These are phyloP conservation scores for Salticus scenicus DNA, from an alignment of 2,888 invertebrate genomes.

Conservation along the genomic window DNA sequence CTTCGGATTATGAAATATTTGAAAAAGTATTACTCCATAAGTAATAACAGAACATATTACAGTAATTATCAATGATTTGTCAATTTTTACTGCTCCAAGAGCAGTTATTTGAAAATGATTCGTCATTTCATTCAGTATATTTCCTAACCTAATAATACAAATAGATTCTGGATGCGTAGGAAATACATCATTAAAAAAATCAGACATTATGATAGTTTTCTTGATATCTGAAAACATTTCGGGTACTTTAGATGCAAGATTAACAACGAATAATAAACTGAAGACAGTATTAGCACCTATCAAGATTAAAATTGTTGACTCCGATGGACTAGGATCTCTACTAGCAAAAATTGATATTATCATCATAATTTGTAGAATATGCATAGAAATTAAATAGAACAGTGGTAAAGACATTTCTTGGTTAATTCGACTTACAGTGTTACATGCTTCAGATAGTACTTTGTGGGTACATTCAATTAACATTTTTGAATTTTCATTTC, in stretches of 20 bases:
- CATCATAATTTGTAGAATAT: background rate
- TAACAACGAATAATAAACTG: background rate
- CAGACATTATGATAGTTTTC: background rate
- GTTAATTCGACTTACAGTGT: background rate
- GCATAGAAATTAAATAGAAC: background rate
- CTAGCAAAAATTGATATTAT: background rate
- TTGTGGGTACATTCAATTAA: no score
- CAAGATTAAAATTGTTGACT: background rate
- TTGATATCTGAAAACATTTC: background rate
- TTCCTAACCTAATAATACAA: background rate
- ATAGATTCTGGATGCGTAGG: background rate
- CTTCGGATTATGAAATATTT: background rate
- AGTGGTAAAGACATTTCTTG: background rate
- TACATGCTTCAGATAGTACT: background rate
- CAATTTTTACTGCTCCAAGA: background rate
- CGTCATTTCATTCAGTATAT: background rate
- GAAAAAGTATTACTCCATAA: slow-evolving; percentile 4
- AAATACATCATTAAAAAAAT: background rate
- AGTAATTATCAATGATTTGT: background rate
- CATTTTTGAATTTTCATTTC: background rate
- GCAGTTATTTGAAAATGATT: background rate
- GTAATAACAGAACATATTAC: background rate
- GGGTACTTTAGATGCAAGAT: background rate
- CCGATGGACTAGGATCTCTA: background rate
- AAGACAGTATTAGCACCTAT: background rate